Evolutionary conservation across 2,797 vertebrate genomes (phyloP).

Genomic region (Artibeus jamaicensis): DNA sequence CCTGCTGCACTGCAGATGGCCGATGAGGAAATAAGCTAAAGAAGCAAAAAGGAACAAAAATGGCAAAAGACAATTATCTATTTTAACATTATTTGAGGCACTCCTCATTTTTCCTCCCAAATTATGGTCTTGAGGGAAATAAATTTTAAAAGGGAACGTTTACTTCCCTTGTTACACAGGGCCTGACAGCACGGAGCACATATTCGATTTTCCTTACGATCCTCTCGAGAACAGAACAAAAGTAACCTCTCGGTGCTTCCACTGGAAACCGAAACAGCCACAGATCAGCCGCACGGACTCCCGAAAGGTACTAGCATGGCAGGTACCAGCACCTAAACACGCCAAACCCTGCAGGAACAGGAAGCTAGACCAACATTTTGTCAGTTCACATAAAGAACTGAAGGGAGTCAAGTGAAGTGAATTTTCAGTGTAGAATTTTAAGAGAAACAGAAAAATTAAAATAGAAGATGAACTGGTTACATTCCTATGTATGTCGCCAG

Average conservation of each 20-base stretch:
- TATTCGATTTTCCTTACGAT: slow-evolving; percentile 59
- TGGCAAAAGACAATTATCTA: not conserved
- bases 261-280: not conserved
- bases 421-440: slow-evolving; percentile 20
- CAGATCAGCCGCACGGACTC: not conserved
- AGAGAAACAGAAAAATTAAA: slow-evolving; percentile 49
- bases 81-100: not conserved
- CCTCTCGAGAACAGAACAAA: slow-evolving; percentile 55
- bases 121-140: slow-evolving; percentile 48
- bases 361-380: slow-evolving; percentile 27
- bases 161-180: slow-evolving; percentile 62
- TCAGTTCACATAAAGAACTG: slow-evolving; percentile 37
- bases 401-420: not conserved
- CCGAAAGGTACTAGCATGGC: not conserved
- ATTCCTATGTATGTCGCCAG: not conserved
- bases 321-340: not conserved
- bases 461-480: slow-evolving; percentile 1
- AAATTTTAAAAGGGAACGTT: slow-evolving; percentile 46
- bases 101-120: slow-evolving; percentile 41
- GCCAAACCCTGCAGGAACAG: not conserved
- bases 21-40: not conserved
- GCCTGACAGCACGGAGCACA: slow-evolving; percentile 19
- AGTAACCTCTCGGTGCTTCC: slow-evolving; percentile 17
- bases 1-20: no score
- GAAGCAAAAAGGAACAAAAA: not conserved